Conservation (phyloP, 2,888 invertebrate genomes). For the Ptychoptera contaminata region DNA sequence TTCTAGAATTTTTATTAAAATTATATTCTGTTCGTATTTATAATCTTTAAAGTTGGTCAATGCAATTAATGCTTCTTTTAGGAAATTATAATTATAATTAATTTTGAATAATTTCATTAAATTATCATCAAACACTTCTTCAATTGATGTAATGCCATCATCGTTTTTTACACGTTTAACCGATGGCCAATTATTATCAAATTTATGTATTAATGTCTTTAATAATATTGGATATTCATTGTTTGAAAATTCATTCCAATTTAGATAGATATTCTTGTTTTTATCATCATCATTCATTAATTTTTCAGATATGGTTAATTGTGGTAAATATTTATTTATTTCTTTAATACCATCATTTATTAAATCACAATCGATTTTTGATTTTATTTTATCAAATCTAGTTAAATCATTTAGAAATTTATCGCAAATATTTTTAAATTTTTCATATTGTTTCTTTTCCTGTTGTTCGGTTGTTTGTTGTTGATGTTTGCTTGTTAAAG, state of each 20-base stretch:
- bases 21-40: conserved; percentile 10
- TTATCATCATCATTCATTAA: conserved; percentile 42
- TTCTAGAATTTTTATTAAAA: no score
- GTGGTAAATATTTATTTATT: conserved; percentile 27
- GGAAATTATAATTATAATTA: conserved; percentile 21
- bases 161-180: conserved; percentile 9
- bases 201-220: conserved; percentile 30
- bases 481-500: neutral
- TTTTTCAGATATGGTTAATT: conserved; percentile 45
- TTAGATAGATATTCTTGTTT: conserved; percentile 14
- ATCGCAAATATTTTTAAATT: conserved; percentile 7
- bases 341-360: conserved; percentile 21
- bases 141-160: neutral
- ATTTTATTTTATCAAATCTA: conserved; percentile 20
- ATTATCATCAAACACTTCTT: conserved; percentile 2
- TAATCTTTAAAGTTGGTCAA: neutral
- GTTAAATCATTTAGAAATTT: neutral
- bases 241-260: conserved; percentile 28
- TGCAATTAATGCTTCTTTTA: conserved; percentile 12
- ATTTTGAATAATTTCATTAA: conserved; percentile 20
- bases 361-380: conserved; percentile 22
- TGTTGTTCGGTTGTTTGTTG: neutral
- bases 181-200: conserved; percentile 43
- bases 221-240: conserved; percentile 37
- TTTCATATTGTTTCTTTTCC: neutral